phyloP scores from a whole-genome alignment of 1,140 invertebrate genomes.

The Heliconius congener region DNA sequence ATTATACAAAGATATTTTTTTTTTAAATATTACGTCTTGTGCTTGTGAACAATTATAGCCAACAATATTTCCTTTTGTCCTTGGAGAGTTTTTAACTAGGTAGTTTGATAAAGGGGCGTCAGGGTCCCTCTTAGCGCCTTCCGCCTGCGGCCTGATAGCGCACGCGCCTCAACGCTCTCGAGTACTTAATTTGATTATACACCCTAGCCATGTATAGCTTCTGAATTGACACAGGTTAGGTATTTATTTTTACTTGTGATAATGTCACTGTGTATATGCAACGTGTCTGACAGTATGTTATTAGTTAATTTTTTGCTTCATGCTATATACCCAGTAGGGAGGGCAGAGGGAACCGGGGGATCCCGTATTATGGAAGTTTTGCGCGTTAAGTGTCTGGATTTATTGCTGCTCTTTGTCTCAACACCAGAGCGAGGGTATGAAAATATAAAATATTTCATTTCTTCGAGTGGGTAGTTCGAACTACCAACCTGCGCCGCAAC shows the following conservation, averaged over 20 bases:
- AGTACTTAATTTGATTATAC: conserved; percentile 45
- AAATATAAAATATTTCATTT: too few relatives aligned
- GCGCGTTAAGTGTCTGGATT: too few relatives aligned
- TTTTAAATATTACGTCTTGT: neutral
- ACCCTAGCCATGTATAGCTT: conserved; percentile 4
- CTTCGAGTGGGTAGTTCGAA: too few relatives aligned
- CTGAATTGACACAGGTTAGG: neutral
- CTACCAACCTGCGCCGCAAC: too few relatives aligned
- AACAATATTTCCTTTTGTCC: conserved; percentile 33
- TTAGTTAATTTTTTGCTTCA: too few relatives aligned
- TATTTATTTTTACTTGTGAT: neutral
- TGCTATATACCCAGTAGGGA: too few relatives aligned
- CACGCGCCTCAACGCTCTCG: conserved; percentile 45
- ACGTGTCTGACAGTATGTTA: neutral
- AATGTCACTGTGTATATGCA: neutral
- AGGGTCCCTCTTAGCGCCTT: conserved; percentile 37
- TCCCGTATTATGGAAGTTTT: too few relatives aligned
- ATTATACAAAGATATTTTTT: neutral
- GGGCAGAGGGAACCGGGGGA: too few relatives aligned
- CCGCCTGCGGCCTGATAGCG: conserved; percentile 47
- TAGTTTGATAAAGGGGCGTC: conserved; percentile 49
- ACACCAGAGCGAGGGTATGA: too few relatives aligned
- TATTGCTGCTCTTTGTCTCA: too few relatives aligned
- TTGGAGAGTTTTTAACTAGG: conserved; percentile 34
- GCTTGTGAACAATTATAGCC: conserved; percentile 7